These are phyloP conservation scores for Drosophila virilis DNA, from an alignment of 1,140 invertebrate genomes.

Conservation along the genomic window DNA sequence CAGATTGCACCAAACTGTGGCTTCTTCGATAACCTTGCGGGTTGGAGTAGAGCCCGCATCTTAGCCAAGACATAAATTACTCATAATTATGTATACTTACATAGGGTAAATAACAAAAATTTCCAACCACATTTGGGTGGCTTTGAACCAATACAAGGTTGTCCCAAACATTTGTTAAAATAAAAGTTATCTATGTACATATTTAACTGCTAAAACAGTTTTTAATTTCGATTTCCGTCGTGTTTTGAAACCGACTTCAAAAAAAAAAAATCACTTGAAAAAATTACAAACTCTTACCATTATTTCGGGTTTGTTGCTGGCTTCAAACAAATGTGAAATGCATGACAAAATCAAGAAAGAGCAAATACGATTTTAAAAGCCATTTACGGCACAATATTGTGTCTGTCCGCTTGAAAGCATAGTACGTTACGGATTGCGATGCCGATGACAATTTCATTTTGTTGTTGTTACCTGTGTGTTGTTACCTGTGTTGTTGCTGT, in stretches of 20 bases:
- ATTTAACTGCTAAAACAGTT: conserved; percentile 8
- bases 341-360: conserved; percentile 38
- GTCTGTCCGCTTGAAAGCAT: conserved; percentile 31
- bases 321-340: conserved; percentile 29
- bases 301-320: conserved; percentile 25
- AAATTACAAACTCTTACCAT: conserved; percentile 21
- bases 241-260: conserved; percentile 24
- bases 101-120: conserved; percentile 9
- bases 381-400: conserved; percentile 41
- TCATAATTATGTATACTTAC: conserved; percentile 10
- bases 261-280: conserved; percentile 43
- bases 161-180: conserved; percentile 16
- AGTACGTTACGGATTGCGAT: conserved; percentile 49
- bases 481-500: conserved; percentile 13
- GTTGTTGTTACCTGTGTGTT: conserved; percentile 3
- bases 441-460: conserved; percentile 39
- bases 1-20: neutral
- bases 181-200: conserved; percentile 24
- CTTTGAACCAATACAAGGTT: conserved; percentile 56
- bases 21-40: conserved; percentile 1
- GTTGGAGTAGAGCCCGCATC: conserved; percentile 20
- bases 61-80: neutral
- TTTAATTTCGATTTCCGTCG: conserved; percentile 25
- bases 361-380: conserved; percentile 48
- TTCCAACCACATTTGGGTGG: conserved; percentile 26